Evolutionary conservation across 2,888 invertebrate species (phyloP), one percentile per base, ranked within the genome.

Genomic region (Acronicta alni): DNA sequence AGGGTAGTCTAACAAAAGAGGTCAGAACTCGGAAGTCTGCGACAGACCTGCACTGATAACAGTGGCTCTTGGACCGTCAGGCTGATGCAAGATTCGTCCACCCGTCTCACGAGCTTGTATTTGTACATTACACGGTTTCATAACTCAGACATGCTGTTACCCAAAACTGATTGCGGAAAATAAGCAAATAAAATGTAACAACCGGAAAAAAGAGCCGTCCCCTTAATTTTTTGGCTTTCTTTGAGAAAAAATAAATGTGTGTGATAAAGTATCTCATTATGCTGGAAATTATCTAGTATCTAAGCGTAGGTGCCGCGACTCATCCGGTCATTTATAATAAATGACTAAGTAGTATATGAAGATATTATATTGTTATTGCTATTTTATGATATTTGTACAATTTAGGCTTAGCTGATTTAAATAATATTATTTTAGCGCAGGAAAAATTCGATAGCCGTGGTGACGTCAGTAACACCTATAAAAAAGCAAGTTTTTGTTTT

Each of bases 141-240:
- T 81, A 87, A 89, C 78, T 73, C 72, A 79, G 86, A 85, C 80
- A 87, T 88, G 83, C 81, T 88, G 81, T 90, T 87, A 84, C 87
- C 83, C 72, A 88, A n/a, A 89, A 87, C 80, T 81, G 85, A 88
- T 88, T 86, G 88, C 86, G 80, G 87, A 82, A 87, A 90, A 87
- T 81, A 79, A 72, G 57, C 79, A 75, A 82, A 85, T 82, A 83
- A 87, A 87, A 82, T 80, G 67, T 81, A 68, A 68, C 73, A 77
- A 80, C 82, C 82, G 84, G 83, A 86, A 85, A 86, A 85, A 82
- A 77, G 69, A 66, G 70, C 68, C 65, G 67, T 57, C 63, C 43
- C 20, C 39, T 45, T 56, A 46, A 17, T 32, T 8, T 0, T 23
- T 30, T 47, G n/a, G 15, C 26, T 52, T 23, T 18, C 15, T 56